These are phyloP conservation scores for Parnassius apollo DNA, from an alignment of 2,888 invertebrate genomes.

Conservation along the genomic window DNA sequence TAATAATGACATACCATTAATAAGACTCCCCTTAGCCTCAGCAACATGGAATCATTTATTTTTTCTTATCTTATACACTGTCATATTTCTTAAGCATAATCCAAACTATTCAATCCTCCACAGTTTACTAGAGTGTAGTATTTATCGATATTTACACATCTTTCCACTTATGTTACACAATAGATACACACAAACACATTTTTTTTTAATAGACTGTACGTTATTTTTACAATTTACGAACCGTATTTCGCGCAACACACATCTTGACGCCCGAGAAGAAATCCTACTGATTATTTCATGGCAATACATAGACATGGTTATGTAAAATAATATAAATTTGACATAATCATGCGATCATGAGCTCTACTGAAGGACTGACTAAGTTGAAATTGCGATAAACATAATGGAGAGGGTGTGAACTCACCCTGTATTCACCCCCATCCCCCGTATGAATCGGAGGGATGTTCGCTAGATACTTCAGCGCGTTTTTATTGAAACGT, in stretches of 20 bases:
- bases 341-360: constrained; percentile 30
- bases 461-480: constrained; percentile 15
- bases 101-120: constrained; percentile 22
- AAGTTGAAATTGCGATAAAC: constrained; percentile 34
- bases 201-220: constrained; percentile 23
- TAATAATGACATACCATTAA: constrained; percentile 36
- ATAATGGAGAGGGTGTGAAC: constrained; percentile 41
- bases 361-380: constrained; percentile 20
- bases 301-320: constrained; percentile 51
- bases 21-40: constrained; percentile 32
- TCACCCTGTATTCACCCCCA: constrained; percentile 37
- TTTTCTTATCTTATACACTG: constrained; percentile 31
- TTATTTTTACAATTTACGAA: constrained; percentile 25
- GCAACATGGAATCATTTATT: constrained; percentile 35
- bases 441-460: constrained; percentile 23
- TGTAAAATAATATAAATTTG: constrained; percentile 58
- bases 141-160: constrained; percentile 5
- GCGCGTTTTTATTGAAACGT: neutral
- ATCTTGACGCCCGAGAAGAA: constrained; percentile 34
- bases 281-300: constrained; percentile 75
- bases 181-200: constrained; percentile 7
- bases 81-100: constrained; percentile 25
- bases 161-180: neutral
- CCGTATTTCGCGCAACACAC: constrained; percentile 21
- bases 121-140: constrained; percentile 4